Evolutionary conservation across 2,113 vertebrate genomes (phyloP), one percentile per base, ranked within the genome.

Genomic region (Saguinus midas): DNA sequence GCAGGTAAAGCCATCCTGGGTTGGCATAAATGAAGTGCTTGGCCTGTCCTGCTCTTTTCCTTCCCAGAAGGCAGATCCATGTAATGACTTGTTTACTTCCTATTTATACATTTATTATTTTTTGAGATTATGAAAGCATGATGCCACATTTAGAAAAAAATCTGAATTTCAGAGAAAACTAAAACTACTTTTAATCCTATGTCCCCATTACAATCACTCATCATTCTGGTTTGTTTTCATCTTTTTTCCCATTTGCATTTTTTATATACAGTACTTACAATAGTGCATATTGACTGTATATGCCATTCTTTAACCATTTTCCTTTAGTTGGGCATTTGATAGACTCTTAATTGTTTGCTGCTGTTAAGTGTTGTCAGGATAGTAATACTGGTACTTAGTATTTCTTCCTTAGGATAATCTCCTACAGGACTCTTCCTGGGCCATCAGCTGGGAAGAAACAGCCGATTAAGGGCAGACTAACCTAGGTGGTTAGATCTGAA

Each of bases 1-100:
- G 92, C 99, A 99, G 99, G 99, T 99, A 98, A 98, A 80, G 72
- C 82, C 4, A 3, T 66, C 21, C 29, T 23, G 8, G 37, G 84
- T 64, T 48, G 32, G 16, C 25, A 16, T 37, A 58, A 18, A 25
- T 6, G 0, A 18, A 0, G 0, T 8, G 5, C 32, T 48, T 13
- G 57, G 32, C 37, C 75, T 35, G 14, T 29, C 35, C 40, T 76
- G n/a, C 55, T 75, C 55, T 13, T 57, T 45, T 29, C 2, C 68
- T 66, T 23, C n/a, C 81, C 50, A n/a, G 61, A 50, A 73, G 87
- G 64, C 37, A 81, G 55, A 68, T n/a, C 6, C 4, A 0, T 32
- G 72, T 81, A 52, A 0, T 35, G 16, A 64, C 84, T 68, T 80
- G 25, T 50, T 61, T 81, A 20, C 76, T 75, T 90, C 79, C 14